Percentiles rank a stretch among this genome's conserved stretches.
phyloP scores from a whole-genome alignment of 2,888 invertebrate species.

The Aphodius granarius region DNA sequence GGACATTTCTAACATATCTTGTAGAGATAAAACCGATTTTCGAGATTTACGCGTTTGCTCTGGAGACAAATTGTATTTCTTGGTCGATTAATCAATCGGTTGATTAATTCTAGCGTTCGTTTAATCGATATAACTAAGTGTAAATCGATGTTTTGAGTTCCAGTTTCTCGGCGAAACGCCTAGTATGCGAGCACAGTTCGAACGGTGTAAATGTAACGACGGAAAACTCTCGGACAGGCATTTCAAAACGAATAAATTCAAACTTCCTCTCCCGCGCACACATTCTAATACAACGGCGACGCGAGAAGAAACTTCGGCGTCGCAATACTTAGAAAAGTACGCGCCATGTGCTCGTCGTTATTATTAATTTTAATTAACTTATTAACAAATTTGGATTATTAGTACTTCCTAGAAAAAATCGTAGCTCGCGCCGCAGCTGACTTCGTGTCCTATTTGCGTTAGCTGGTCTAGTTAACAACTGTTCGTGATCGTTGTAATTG shows the following conservation, averaged over 20 bases:
- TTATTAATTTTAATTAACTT: neutral
- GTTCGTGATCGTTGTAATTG: neutral
- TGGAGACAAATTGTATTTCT: neutral
- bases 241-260: neutral
- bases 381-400: neutral
- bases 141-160: conserved; percentile 4
- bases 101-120: neutral
- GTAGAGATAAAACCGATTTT: neutral
- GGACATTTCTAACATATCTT: neutral
- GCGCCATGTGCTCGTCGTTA: neutral
- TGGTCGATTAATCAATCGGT: neutral
- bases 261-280: neutral
- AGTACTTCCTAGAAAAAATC: neutral
- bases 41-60: neutral
- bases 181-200: conserved; percentile 7
- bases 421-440: neutral
- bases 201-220: conserved; percentile 4
- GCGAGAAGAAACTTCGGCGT: neutral
- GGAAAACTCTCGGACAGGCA: neutral
- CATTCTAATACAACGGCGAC: neutral
- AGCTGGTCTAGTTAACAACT: neutral
- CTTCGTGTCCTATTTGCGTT: neutral
- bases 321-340: neutral
- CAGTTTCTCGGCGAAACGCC: conserved; percentile 6
- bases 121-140: conserved; percentile 6